phyloP scores from a whole-genome alignment of 2,888 invertebrate species.

The Noctua janthe region DNA sequence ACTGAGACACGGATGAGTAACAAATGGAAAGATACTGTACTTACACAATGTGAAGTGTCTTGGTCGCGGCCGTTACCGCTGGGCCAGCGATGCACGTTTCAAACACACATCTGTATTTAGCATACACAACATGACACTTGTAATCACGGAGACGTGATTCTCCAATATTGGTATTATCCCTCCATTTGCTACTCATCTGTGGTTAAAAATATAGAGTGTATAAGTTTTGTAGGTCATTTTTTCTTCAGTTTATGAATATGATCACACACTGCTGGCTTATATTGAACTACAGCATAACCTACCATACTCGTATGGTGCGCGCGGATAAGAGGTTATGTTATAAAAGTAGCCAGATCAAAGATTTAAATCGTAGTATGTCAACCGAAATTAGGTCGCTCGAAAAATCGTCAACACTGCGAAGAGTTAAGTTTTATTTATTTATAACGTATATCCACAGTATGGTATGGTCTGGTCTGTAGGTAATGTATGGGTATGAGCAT shows the following conservation, averaged over 20 bases:
- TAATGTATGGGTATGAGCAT: too few species aligned
- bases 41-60: not conserved
- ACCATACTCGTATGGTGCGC: not conserved
- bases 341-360: not conserved
- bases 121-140: not conserved
- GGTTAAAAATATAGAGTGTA: conserved; percentile 6
- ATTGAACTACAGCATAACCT: not conserved
- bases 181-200: not conserved
- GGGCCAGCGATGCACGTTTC: not conserved
- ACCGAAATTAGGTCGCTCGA: not conserved
- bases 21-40: not conserved
- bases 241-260: not conserved
- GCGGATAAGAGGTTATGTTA: not conserved
- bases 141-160: not conserved
- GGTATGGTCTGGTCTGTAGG: too few species aligned
- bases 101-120: not conserved
- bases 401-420: not conserved
- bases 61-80: not conserved
- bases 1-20: not conserved
- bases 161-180: not conserved
- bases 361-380: not conserved
- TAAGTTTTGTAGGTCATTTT: not conserved
- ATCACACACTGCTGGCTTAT: not conserved
- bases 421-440: not conserved
- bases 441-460: too few species aligned